A percentile compares a stretch with the other conserved stretches of the same genome.
Conservation (phyloP, 2,888 invertebrate genomes). For the Cheilosia vernalis region DNA sequence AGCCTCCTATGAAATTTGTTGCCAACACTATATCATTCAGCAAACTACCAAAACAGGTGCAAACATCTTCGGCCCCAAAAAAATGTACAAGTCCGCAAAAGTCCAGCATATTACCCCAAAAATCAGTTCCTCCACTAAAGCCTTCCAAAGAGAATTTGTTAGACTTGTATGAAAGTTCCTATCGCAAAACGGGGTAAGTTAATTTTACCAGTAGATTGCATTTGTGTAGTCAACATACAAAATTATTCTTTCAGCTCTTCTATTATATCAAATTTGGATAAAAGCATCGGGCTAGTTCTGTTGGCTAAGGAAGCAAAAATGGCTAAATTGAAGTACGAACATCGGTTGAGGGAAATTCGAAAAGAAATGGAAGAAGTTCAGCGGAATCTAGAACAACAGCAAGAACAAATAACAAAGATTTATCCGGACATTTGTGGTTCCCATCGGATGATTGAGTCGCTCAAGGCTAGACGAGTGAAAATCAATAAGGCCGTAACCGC, state of each 20-base stretch:
- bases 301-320: conserved; percentile 80
- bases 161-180: conserved; percentile 80
- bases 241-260: conserved; percentile 77
- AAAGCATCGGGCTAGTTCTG: conserved; percentile 80
- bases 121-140: neutral
- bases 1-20: conserved; percentile 12
- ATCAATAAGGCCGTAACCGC: conserved; percentile 79
- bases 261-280: conserved; percentile 80
- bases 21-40: conserved; percentile 12
- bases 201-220: neutral
- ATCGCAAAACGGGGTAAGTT: conserved; percentile 79
- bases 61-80: neutral
- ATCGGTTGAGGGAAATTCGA: conserved; percentile 79
- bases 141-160: conserved; percentile 77
- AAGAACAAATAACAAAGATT: conserved; percentile 78
- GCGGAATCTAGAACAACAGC: conserved; percentile 78
- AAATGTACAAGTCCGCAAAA: conserved; percentile 13
- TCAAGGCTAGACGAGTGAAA: conserved; percentile 79
- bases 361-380: conserved; percentile 79
- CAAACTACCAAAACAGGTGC: neutral
- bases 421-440: conserved; percentile 80
- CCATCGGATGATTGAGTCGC: conserved; percentile 79
- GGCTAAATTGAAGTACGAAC: conserved; percentile 78
- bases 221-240: too few relatives aligned
- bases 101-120: neutral